Percentiles rank a stretch among this genome's conserved stretches.
These are phyloP conservation scores for Danionella dracula DNA, from an alignment of 2,797 vertebrate genomes.

Conservation along the genomic window DNA sequence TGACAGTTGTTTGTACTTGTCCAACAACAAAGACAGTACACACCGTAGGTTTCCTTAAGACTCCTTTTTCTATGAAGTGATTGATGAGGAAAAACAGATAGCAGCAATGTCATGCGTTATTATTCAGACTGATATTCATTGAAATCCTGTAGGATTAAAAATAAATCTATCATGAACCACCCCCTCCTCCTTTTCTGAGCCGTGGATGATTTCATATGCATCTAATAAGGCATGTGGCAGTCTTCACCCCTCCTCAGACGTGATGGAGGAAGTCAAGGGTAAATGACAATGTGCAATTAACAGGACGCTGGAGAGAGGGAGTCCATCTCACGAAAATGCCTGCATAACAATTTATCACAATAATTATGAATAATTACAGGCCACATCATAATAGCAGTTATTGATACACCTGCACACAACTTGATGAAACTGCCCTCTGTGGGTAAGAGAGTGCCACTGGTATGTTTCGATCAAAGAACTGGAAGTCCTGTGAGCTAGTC, in stretches of 20 bases:
- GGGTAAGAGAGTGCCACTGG: not conserved
- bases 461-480: not conserved
- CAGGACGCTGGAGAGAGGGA: conserved; percentile 4
- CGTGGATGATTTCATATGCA: not conserved
- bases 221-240: conserved; percentile 19
- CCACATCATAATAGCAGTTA: conserved; percentile 5
- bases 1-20: not conserved
- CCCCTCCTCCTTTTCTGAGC: not conserved
- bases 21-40: no score
- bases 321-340: not conserved
- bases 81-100: no score
- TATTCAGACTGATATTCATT: no score
- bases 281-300: conserved; percentile 27
- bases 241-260: conserved; percentile 1
- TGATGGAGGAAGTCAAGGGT: conserved; percentile 20
- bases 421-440: not conserved
- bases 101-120: no score
- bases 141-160: no score
- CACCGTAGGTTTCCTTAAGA: no score
- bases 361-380: conserved; percentile 34
- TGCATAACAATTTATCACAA: conserved; percentile 18
- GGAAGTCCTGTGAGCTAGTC: not conserved
- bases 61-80: no score
- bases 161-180: no score
- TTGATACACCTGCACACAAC: conserved; percentile 17